Evolutionary conservation across 2,797 vertebrate genomes (phyloP), one percentile per base, ranked within the genome.

Genomic region (Catharus ustulatus): DNA sequence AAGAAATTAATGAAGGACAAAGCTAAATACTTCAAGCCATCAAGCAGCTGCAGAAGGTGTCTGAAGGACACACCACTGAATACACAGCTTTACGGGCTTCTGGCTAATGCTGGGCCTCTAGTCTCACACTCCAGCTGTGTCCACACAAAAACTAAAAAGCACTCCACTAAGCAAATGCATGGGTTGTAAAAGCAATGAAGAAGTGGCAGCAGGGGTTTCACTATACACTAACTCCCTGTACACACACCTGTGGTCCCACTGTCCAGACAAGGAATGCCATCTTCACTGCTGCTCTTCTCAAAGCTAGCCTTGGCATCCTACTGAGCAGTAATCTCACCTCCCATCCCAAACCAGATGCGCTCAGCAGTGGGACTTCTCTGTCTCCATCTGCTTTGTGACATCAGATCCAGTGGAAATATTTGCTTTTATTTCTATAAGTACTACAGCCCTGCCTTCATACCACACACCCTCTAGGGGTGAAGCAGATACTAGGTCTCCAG

Each of bases 1-100:
- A 83, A 94, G 51, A 89, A 61, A 88, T 96, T 96, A 97, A 86
- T 71, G 66, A 83, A 90, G 61, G 38, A 58, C 59, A 87, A 85
- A 90, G 78, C 11, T 19, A 86, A 83, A 85, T 58, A 72, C 10
- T 76, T 49, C 58, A 75, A 91, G 63, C 5, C 6, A 74, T 32
- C 29, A 91, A 66, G 42, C 73, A 69, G 51, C 36, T 64, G 55
- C 42, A 66, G 38, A 84, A 63, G 63, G 23, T 61, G 52, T 24
- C 55, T 68, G 49, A 69, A 43, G n/a, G 36, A 86, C 30, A 62
- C 30, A 48, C 16, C 36, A 57, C 45, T 34, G 23, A 57, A 69
- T 13, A 75, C 27, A 26, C 10, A 21, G 49, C 23, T 90, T 86
- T 13, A 54, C 7, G 17, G 42, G 67, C 38, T 84, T 38, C 57